Conservation (phyloP, 2,888 invertebrate genomes). For the Trachelus stipa region DNA sequence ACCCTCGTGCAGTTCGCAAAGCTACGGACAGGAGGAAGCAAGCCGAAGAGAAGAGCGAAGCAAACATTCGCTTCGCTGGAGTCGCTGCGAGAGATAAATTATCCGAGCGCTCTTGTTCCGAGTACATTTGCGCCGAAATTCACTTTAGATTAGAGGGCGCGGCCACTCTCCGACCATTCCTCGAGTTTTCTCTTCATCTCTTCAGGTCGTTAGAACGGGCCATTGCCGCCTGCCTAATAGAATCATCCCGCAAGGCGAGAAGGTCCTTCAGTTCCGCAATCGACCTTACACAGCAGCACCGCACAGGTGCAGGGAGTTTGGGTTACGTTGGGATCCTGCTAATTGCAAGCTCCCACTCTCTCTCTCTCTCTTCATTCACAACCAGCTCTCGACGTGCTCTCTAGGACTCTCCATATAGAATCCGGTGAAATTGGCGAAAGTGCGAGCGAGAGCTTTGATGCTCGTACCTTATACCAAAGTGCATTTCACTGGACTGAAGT, state of each 20-base stretch:
- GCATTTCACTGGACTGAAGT: too few relatives aligned
- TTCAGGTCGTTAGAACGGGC: constrained; percentile 51
- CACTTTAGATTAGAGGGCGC: constrained; percentile 52
- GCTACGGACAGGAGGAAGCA: too few relatives aligned
- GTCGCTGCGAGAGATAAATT: too few relatives aligned
- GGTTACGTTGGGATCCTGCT: too few relatives aligned
- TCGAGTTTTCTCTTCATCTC: constrained; percentile 51
- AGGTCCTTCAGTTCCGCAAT: constrained; percentile 16
- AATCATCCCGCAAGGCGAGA: constrained; percentile 37
- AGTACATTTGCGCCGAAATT: constrained; percentile 51
- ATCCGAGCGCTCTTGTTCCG: constrained; percentile 10
- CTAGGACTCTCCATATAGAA: too few relatives aligned
- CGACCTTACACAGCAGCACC: too few relatives aligned
- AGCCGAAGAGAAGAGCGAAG: too few relatives aligned
- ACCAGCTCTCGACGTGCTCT: background rate
- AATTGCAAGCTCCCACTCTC: constrained; percentile 13
- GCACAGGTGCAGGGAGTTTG: too few relatives aligned
- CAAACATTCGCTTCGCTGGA: too few relatives aligned
- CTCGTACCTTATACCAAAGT: too few relatives aligned
- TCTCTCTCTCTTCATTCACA: constrained; percentile 13
- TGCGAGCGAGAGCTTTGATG: too few relatives aligned
- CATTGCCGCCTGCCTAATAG: constrained; percentile 50
- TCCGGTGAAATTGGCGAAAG: too few relatives aligned
- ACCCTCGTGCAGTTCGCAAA: background rate
- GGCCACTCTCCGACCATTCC: constrained; percentile 36